Evolutionary conservation across 2,797 vertebrate species (phyloP).

Genomic region (Sitta carolinensis): DNA sequence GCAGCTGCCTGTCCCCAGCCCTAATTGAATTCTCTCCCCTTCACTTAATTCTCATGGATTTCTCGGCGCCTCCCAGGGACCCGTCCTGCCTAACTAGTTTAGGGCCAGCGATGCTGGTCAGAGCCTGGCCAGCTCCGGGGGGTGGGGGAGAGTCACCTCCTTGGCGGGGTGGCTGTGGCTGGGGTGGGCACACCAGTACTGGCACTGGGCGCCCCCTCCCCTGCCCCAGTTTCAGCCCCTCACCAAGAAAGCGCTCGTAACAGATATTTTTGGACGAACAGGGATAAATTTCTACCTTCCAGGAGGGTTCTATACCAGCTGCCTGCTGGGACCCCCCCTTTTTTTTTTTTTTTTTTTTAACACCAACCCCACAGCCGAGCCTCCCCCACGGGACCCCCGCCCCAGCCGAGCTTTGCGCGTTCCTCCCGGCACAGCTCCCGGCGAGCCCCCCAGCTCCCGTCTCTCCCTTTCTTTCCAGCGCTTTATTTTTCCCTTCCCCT

Average conservation of each 20-base stretch:
- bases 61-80: slow-evolving; percentile 37
- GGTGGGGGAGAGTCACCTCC: neutral
- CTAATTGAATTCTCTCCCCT: slow-evolving; percentile 46
- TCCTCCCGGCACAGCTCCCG: neutral
- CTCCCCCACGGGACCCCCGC: neutral
- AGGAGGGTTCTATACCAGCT: neutral
- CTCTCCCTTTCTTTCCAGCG: neutral
- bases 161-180: fast-evolving
- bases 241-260: fast-evolving
- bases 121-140: neutral
- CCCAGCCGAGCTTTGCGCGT: fast-evolving
- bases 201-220: neutral
- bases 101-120: neutral
- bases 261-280: neutral
- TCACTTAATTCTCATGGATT: slow-evolving; percentile 62
- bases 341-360: neutral
- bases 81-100: slow-evolving; percentile 42
- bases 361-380: neutral
- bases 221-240: fast-evolving
- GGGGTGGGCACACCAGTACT: fast-evolving
- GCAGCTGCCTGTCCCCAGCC: slow-evolving; percentile 32
- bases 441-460: neutral
- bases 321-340: neutral
- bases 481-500: slow-evolving; percentile 61
- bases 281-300: neutral